Conservation (phyloP, 2,888 invertebrate genomes). For the Aspidiotus destructor region DNA sequence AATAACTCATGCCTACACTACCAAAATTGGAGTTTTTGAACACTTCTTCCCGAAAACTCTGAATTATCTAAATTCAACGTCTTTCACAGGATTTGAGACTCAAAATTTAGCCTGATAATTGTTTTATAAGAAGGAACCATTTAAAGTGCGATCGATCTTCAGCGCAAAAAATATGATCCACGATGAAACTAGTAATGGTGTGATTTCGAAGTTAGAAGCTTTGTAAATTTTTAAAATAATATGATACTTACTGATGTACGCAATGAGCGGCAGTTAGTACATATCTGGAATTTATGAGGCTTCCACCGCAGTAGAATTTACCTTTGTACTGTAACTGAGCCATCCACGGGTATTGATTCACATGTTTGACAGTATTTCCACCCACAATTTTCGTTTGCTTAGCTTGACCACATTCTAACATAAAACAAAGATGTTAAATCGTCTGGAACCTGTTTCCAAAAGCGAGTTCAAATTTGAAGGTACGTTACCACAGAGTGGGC, state of each 20-base stretch:
- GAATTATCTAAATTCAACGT: too few species aligned
- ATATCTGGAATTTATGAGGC: conserved; percentile 76
- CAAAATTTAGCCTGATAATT: too few species aligned
- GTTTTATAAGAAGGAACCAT: background rate
- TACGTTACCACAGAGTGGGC: conserved; percentile 34
- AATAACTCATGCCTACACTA: too few species aligned
- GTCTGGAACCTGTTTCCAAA: background rate
- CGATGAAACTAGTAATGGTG: too few species aligned
- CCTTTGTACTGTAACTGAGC: conserved; percentile 77
- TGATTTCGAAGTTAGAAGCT: too few species aligned
- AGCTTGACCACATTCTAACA: conserved; percentile 70
- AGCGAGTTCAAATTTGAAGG: background rate
- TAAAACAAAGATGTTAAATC: background rate
- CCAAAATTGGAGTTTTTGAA: too few species aligned
- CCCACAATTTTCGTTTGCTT: conserved; percentile 74
- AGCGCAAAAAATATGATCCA: background rate
- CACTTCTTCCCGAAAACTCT: too few species aligned
- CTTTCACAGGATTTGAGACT: too few species aligned
- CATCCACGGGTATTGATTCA: conserved; percentile 82
- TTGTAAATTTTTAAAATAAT: too few species aligned
- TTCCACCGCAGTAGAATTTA: conserved; percentile 81
- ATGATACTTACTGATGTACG: conserved; percentile 65
- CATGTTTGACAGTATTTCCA: conserved; percentile 58
- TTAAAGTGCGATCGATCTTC: background rate
- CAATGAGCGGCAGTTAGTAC: conserved; percentile 83